phyloP scores from a whole-genome alignment of 2,888 invertebrate genomes.

The Agonopterix subpropinquella region DNA sequence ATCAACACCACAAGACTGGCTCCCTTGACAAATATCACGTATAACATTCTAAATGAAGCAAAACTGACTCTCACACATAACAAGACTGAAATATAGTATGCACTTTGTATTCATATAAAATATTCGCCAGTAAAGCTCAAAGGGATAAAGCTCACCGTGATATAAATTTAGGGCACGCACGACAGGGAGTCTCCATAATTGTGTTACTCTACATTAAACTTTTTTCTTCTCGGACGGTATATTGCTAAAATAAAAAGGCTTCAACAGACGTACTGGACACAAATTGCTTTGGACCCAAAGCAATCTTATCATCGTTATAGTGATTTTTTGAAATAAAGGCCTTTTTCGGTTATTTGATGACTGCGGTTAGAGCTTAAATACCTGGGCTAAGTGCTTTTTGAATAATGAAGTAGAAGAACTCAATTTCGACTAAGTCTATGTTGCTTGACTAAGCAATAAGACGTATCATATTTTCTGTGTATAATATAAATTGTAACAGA shows the following conservation, averaged over 20 bases:
- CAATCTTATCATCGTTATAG: slow-evolving; percentile 44
- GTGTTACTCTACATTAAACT: slow-evolving; percentile 64
- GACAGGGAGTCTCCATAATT: slow-evolving; percentile 43
- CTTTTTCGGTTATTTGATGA: slow-evolving; percentile 25
- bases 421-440: too few relatives aligned
- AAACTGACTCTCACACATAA: too few relatives aligned
- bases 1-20: too few relatives aligned
- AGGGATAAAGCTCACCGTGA: slow-evolving; percentile 16
- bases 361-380: slow-evolving; percentile 4
- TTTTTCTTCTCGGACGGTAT: slow-evolving; percentile 39
- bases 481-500: too few relatives aligned
- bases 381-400: too few relatives aligned
- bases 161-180: slow-evolving; percentile 38
- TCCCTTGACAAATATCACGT: too few relatives aligned
- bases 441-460: too few relatives aligned
- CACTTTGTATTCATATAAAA: slow-evolving; percentile 5
- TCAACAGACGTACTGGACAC: slow-evolving; percentile 30
- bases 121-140: not conserved
- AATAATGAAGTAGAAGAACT: too few relatives aligned
- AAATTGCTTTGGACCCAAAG: slow-evolving; percentile 41
- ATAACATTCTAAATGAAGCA: too few relatives aligned
- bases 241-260: slow-evolving; percentile 53
- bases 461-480: too few relatives aligned
- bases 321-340: slow-evolving; percentile 33
- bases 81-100: not conserved